These are phyloP conservation scores for Hymenochirus boettgeri DNA, from an alignment of 2,113 vertebrate species.

Conservation along the genomic window DNA sequence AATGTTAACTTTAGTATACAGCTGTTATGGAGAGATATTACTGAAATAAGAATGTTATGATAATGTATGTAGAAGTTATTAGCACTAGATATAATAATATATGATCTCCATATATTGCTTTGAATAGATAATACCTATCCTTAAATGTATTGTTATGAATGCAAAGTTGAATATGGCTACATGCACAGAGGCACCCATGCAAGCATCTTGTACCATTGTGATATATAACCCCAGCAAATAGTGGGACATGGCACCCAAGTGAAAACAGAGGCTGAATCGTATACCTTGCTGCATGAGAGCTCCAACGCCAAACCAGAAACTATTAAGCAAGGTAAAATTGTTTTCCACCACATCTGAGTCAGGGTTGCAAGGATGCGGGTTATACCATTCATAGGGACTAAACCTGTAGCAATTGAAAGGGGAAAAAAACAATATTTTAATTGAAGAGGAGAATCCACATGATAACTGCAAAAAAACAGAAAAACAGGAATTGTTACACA, in stretches of 20 bases:
- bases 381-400: slow-evolving; percentile 99
- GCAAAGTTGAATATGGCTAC: slow-evolving; percentile 74
- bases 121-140: slow-evolving; percentile 48
- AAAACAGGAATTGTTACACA: slow-evolving; percentile 62
- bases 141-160: slow-evolving; percentile 45
- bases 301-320: slow-evolving; percentile 99
- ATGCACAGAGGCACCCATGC: slow-evolving; percentile 97
- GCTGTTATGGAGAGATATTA: slow-evolving; percentile 10
- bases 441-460: slow-evolving; percentile 55
- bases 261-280: slow-evolving; percentile 89
- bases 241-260: slow-evolving; percentile 86
- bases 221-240: slow-evolving; percentile 87
- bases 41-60: slow-evolving; percentile 14
- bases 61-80: slow-evolving; percentile 43
- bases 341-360: slow-evolving; percentile 99
- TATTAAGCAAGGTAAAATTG: slow-evolving; percentile 99
- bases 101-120: slow-evolving; percentile 48
- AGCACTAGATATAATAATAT: slow-evolving; percentile 34
- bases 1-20: slow-evolving; percentile 30
- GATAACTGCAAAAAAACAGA: slow-evolving; percentile 68
- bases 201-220: slow-evolving; percentile 72
- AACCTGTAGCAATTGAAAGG: slow-evolving; percentile 93
- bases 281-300: slow-evolving; percentile 99
- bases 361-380: slow-evolving; percentile 97
- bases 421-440: slow-evolving; percentile 62